Conservation (phyloP, 2,797 vertebrate genomes). For the Arctocebus calabarensis region DNA sequence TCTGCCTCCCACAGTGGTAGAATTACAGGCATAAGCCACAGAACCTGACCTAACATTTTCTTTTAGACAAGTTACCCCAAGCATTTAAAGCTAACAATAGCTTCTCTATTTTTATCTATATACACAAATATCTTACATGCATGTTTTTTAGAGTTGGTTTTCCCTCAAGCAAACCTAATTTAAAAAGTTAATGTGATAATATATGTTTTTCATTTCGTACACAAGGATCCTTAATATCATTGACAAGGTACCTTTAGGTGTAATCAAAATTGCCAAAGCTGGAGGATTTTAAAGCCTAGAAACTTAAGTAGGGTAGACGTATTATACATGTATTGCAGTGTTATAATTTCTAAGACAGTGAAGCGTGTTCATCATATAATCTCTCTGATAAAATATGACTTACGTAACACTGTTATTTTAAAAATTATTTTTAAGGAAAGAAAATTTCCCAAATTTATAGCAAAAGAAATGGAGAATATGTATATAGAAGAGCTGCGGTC, state of each 20-base stretch:
- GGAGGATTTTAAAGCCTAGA: background rate
- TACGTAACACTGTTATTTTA: constrained; percentile 73
- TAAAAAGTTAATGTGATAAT: constrained; percentile 3
- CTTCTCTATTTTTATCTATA: background rate
- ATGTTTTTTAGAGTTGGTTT: constrained; percentile 34
- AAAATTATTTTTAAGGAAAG: constrained; percentile 90
- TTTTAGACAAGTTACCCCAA: background rate
- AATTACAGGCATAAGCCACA: background rate
- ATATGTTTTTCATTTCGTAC: background rate
- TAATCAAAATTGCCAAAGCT: background rate
- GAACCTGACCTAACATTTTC: background rate
- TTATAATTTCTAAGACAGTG: background rate
- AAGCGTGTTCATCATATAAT: background rate
- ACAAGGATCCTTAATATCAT: background rate
- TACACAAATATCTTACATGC: background rate
- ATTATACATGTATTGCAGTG: background rate
- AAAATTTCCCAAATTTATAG: constrained; percentile 91
- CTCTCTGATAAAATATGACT: background rate
- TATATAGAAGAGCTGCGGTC: constrained; percentile 96
- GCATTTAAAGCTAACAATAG: background rate
- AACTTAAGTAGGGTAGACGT: background rate
- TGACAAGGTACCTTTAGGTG: background rate
- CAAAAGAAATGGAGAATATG: constrained; percentile 95
- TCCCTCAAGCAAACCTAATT: background rate
- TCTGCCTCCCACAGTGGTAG: background rate